Evolutionary conservation across 2,888 invertebrate genomes (phyloP), one percentile per base, ranked within the genome.

Genomic region (Meghimatium bilineatum): DNA sequence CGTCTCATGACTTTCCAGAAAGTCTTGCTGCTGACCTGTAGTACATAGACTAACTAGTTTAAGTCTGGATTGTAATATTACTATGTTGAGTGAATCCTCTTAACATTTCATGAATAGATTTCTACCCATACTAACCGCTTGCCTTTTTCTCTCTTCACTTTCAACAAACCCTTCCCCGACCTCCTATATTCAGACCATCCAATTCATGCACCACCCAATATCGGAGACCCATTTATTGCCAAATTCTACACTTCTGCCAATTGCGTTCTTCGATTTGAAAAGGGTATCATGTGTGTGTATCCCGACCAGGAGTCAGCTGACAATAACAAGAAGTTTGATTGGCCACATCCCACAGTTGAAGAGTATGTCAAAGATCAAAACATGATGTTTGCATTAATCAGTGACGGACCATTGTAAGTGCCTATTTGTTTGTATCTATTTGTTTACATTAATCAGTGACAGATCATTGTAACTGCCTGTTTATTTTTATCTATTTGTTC

Each of bases 391-490:
- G 96, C 96, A 84, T 97, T 99, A 96, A 99, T 99, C 89, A 97
- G 98, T 74, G 98, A 99, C 94, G 99, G 99, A 85, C 99, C 99
- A 49, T 94, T 99, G 96, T 98, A 94, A 96, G 96, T 95, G 17
- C 49, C 44, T 44, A 17, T 3, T 23, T 12, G 56, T 49, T 56
- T 56, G 56, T 56, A 14, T 6, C 8, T 56, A 17, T 56, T 56
- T 56, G 56, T 56, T 20, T 12, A n/a, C n/a, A n/a, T 44, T 44
- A 12, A 44, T 44, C 44, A 44, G 44, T 44, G 44, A 44, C 12
- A 12, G 44, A 8, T 12, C 44, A 44, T 12, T 44, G 5, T 44
- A 8, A n/a, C n/a, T n/a, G n/a, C n/a, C n/a, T n/a, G n/a, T n/a
- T n/a, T n/a, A n/a, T n/a, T n/a, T n/a, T n/a, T n/a, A n/a, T n/a